Evolutionary conservation across 2,113 vertebrate genomes (phyloP).

Genomic region (Tetrax tetrax): DNA sequence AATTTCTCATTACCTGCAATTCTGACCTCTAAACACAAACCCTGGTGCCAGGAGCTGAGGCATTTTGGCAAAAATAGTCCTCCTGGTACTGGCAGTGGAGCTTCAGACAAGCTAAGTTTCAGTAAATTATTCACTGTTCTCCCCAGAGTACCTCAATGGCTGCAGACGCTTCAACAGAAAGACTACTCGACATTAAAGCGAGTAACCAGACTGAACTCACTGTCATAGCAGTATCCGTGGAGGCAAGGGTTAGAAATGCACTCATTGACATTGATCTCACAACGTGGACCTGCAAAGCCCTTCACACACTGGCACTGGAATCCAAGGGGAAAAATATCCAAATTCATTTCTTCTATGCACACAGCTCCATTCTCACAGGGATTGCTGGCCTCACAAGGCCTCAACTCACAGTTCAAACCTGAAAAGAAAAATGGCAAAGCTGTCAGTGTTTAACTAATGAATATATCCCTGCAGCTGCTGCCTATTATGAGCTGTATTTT

Average conservation of each 20-base stretch:
- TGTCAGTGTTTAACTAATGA: constrained; percentile 24
- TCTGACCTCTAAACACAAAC: constrained; percentile 59
- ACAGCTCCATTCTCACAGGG: constrained; percentile 81
- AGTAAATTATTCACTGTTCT: constrained; percentile 9
- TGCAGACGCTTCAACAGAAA: constrained; percentile 22
- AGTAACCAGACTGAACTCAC: constrained; percentile 63
- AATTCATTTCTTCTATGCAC: constrained; percentile 79
- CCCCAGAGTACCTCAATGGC: constrained; percentile 24
- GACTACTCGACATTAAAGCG: neutral
- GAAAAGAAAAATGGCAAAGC: constrained; percentile 40
- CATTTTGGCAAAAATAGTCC: constrained; percentile 39
- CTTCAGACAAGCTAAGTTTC: constrained; percentile 11
- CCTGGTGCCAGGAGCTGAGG: neutral
- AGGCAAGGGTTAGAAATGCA: constrained; percentile 81
- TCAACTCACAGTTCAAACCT: constrained; percentile 82
- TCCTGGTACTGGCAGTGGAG: neutral
- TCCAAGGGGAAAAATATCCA: constrained; percentile 76
- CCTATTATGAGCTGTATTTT: constrained; percentile 1
- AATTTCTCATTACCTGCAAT: constrained; percentile 73
- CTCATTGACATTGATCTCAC: constrained; percentile 84
- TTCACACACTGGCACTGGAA: constrained; percentile 79
- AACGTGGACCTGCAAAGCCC: constrained; percentile 79
- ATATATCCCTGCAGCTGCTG: neutral
- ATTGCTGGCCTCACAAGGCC: constrained; percentile 78
- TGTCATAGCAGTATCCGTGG: constrained; percentile 83